Evolutionary conservation across 2,113 vertebrate species (phyloP).

Genomic region (Geococcyx californianus): DNA sequence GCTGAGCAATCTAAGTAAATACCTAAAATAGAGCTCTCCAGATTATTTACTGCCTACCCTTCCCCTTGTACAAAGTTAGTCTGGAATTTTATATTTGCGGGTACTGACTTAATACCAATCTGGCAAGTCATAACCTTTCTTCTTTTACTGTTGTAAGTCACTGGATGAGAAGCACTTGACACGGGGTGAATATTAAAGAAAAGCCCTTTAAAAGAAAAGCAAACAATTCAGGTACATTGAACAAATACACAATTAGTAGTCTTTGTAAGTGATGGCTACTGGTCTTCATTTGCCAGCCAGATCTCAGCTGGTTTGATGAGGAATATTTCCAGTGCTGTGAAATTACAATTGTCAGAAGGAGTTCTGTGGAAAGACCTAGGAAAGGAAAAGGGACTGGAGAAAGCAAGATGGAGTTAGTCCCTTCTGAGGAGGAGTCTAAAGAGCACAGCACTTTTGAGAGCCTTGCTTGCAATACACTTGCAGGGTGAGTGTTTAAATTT

Average conservation of each 20-base stretch:
- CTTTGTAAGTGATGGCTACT: not conserved
- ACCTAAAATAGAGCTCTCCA: not conserved
- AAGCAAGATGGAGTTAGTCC: not conserved
- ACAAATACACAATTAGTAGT: not conserved
- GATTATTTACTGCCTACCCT: not conserved
- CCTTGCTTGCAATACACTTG: not conserved
- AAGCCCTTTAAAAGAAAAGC: not conserved
- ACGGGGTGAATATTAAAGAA: not conserved
- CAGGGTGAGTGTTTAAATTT: not conserved
- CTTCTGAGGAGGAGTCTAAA: not conserved
- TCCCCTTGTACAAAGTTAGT: not conserved
- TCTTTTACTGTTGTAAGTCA: not conserved
- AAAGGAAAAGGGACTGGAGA: not conserved
- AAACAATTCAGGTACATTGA: not conserved
- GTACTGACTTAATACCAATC: not conserved
- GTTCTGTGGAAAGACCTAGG: not conserved
- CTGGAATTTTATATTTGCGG: not conserved
- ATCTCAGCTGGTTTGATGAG: not conserved
- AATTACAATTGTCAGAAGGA: not conserved
- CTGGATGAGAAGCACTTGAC: not conserved
- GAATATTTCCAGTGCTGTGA: not conserved
- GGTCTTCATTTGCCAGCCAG: not conserved
- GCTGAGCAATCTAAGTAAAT: not conserved
- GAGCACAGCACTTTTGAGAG: not conserved
- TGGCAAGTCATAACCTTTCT: not conserved